phyloP scores from a whole-genome alignment of 2,113 vertebrate species.

The Toxotes chatareus region DNA sequence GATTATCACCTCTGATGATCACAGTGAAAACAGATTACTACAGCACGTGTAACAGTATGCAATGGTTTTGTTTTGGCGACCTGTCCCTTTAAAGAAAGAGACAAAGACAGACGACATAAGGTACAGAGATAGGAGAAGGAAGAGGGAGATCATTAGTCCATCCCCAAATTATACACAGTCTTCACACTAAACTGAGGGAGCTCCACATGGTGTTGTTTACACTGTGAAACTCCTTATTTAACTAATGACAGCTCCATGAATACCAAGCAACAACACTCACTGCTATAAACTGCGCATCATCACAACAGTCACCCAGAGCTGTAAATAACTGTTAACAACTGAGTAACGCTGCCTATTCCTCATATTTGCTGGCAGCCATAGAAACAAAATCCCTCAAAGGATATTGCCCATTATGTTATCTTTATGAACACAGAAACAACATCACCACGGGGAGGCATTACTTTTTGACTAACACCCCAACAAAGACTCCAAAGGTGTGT shows the following conservation, averaged over 20 bases:
- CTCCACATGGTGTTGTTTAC: slow-evolving; percentile 61
- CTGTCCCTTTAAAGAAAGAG: slow-evolving; percentile 17
- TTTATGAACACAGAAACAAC: slow-evolving; percentile 12
- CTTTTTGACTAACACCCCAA: slow-evolving; percentile 1
- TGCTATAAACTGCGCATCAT: slow-evolving; percentile 63
- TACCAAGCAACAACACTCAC: slow-evolving; percentile 38
- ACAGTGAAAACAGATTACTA: background rate
- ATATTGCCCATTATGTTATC: slow-evolving; percentile 22
- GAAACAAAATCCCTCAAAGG: slow-evolving; percentile 37
- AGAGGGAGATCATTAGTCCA: slow-evolving; percentile 52
- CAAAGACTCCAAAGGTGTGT: background rate
- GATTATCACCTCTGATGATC: background rate
- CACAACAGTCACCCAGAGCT: slow-evolving; percentile 39
- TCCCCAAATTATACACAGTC: slow-evolving; percentile 63
- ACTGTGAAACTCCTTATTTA: slow-evolving; percentile 65
- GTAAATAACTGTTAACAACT: slow-evolving; percentile 70
- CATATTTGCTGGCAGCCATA: slow-evolving; percentile 4
- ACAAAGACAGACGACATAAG: slow-evolving; percentile 1
- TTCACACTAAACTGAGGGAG: slow-evolving; percentile 37
- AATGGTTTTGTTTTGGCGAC: slow-evolving; percentile 11
- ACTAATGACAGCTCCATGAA: slow-evolving; percentile 68
- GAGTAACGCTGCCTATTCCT: slow-evolving; percentile 31
- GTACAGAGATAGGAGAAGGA: slow-evolving; percentile 18
- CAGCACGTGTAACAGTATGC: background rate
- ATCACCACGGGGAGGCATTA: background rate